Evolutionary conservation across 2,888 invertebrate genomes (phyloP).

Genomic region (Siphonodentalium dalli): DNA sequence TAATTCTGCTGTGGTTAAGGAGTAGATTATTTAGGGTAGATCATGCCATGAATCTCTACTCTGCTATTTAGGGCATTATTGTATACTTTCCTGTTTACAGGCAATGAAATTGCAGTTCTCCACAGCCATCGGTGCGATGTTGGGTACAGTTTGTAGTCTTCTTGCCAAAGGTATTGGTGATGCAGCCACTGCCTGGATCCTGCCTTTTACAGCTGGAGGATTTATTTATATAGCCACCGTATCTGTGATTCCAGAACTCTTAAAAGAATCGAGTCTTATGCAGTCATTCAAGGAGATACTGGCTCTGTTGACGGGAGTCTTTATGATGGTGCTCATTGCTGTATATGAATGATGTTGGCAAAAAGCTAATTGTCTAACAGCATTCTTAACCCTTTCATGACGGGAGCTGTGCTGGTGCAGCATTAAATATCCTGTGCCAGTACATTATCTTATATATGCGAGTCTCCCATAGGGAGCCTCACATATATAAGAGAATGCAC

Average conservation of each 20-base stretch:
- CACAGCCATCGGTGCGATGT: slow-evolving; percentile 93
- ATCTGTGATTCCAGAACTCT: slow-evolving; percentile 95
- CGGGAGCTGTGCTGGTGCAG: too few relatives aligned
- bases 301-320: slow-evolving; percentile 87
- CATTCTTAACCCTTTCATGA: too few relatives aligned
- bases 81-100: slow-evolving; percentile 61
- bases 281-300: slow-evolving; percentile 91
- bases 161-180: slow-evolving; percentile 75
- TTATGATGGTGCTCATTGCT: slow-evolving; percentile 95
- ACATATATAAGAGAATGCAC: too few relatives aligned
- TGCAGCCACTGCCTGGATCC: slow-evolving; percentile 73
- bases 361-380: too few relatives aligned
- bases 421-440: too few relatives aligned
- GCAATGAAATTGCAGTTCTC: slow-evolving; percentile 93
- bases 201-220: slow-evolving; percentile 98
- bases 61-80: background rate
- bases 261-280: slow-evolving; percentile 84
- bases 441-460: too few relatives aligned
- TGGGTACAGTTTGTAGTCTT: slow-evolving; percentile 89
- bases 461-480: too few relatives aligned
- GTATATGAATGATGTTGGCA: slow-evolving; percentile 80
- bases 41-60: too few relatives aligned
- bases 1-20: too few relatives aligned
- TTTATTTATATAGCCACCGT: slow-evolving; percentile 99
- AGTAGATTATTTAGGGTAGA: too few relatives aligned